Base-by-base conservation (phyloP, 2,888 invertebrate genomes). In the Timema cristinae region DNA sequence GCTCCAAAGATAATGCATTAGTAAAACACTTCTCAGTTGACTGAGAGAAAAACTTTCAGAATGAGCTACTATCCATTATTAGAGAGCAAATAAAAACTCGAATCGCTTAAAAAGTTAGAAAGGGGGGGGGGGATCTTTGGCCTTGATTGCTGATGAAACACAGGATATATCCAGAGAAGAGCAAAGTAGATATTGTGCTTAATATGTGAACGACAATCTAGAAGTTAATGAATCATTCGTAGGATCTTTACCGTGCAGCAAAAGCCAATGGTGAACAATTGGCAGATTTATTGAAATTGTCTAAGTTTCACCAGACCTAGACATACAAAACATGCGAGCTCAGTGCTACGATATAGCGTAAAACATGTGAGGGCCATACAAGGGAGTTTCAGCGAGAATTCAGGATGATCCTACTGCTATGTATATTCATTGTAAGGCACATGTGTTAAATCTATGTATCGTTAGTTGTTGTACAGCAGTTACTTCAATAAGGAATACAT, bases 51-150 rank as follows among this genome's bases (percentile, higher is more conserved):
- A 56, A 56, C 4, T 56, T 8, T 56, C 56, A 56, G 56, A 56
- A 56, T 56, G 56, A 56, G n/a, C 15, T 15, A n/a, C 47, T 5
- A 68, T 68, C n/a, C 8, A 66, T 66, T 11, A 74, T 71, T 52
- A 63, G 59, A 69, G 16, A 63, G 59, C 73, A 74, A 69, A 71
- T 71, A 32, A 32, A 32, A 32, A 4, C 32, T 4, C 32, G 4
- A 32, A 68, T 67, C n/a, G 16, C 4, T 11, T n/a, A 50, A 0
- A 10, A 63, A 63, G 63, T 63, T 47, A 63, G 10, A 63, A 48
- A 32, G 32, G 47, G 47, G 48, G 32, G 47, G 47, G 16, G 16
- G 6, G 2, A n/a, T 54, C n/a, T 54, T n/a, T 54, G 54, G 54
- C 54, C 54, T 13, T 4, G 11, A 54, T 54, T 13, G 54, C 54